Evolutionary conservation across 2,113 vertebrate genomes (phyloP).

Genomic region (Gymnarchus niloticus): DNA sequence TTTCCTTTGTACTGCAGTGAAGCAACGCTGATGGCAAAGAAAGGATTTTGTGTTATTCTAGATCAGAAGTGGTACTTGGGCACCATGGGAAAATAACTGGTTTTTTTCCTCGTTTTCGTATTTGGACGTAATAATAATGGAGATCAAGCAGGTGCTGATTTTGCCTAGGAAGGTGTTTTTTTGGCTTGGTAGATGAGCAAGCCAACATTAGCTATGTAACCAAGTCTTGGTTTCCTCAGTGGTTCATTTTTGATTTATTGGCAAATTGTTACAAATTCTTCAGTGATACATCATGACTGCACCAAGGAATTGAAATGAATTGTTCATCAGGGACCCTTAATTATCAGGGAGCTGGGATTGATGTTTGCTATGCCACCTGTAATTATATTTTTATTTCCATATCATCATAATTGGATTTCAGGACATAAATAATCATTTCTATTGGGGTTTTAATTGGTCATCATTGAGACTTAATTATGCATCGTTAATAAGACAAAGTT

Average conservation of each 20-base stretch:
- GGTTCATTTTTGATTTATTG: conserved; percentile 21
- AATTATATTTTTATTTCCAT: conserved; percentile 29
- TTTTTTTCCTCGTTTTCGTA: conserved; percentile 10
- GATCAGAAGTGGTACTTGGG: conserved; percentile 8
- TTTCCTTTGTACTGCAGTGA: conserved; percentile 39
- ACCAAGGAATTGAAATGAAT: conserved; percentile 24
- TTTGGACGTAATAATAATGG: conserved; percentile 10
- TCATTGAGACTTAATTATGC: conserved; percentile 23
- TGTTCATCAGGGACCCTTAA: conserved; percentile 15
- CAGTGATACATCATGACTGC: conserved; percentile 22
- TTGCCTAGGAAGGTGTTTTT: conserved; percentile 6
- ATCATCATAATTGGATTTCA: conserved; percentile 29
- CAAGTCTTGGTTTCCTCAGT: background rate
- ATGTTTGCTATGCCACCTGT: conserved; percentile 17
- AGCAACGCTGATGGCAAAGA: conserved; percentile 37
- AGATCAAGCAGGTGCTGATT: conserved; percentile 16
- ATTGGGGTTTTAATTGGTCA: conserved; percentile 26
- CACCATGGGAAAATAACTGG: background rate
- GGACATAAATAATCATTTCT: conserved; percentile 26
- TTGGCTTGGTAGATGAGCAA: background rate
- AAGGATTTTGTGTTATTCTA: conserved; percentile 21
- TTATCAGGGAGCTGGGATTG: conserved; percentile 24
- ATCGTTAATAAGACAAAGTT: conserved; percentile 21
- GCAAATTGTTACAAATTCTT: conserved; percentile 10
- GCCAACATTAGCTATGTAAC: background rate